phyloP scores from a whole-genome alignment of 23 tunicate species.

The Ascidia mentula region DNA sequence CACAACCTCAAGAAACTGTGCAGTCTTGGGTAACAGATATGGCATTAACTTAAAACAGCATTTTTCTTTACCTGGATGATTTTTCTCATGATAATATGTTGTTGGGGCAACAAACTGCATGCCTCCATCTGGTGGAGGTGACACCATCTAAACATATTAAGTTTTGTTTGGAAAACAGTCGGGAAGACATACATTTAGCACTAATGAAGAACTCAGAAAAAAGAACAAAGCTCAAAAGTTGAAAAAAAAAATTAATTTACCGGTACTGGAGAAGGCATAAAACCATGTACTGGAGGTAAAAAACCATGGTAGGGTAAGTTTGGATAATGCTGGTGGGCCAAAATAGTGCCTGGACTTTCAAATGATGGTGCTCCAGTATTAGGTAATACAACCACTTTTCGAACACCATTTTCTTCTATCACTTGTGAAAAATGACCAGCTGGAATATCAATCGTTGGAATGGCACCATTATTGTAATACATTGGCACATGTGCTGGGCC shows the following conservation, averaged over 20 bases:
- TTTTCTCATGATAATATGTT: background rate
- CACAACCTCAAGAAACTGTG: background rate
- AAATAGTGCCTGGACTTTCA: conserved; percentile 1
- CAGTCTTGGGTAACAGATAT: background rate
- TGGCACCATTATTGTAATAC: conserved; percentile 63
- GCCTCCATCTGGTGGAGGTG: conserved; percentile 15
- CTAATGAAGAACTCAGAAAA: too few relatives aligned
- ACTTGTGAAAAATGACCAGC: conserved; percentile 78
- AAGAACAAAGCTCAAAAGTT: too few relatives aligned
- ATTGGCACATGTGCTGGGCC: conserved; percentile 90
- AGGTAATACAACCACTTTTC: conserved; percentile 46
- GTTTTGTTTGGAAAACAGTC: too few relatives aligned
- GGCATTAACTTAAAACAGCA: background rate
- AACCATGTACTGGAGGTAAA: too few relatives aligned
- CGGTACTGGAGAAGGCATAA: too few relatives aligned
- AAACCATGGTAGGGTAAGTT: conserved; percentile 23
- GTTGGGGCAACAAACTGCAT: conserved; percentile 9
- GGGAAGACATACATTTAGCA: too few relatives aligned
- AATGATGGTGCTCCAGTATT: conserved; percentile 2
- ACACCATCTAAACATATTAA: background rate
- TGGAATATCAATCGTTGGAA: conserved; percentile 76
- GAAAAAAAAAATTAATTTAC: too few relatives aligned
- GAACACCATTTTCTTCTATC: conserved; percentile 61
- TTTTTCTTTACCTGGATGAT: background rate
- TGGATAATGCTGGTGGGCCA: conserved; percentile 18